These are phyloP conservation scores for Halocaridina rubra DNA, from an alignment of 2,888 invertebrate species.

Conservation along the genomic window DNA sequence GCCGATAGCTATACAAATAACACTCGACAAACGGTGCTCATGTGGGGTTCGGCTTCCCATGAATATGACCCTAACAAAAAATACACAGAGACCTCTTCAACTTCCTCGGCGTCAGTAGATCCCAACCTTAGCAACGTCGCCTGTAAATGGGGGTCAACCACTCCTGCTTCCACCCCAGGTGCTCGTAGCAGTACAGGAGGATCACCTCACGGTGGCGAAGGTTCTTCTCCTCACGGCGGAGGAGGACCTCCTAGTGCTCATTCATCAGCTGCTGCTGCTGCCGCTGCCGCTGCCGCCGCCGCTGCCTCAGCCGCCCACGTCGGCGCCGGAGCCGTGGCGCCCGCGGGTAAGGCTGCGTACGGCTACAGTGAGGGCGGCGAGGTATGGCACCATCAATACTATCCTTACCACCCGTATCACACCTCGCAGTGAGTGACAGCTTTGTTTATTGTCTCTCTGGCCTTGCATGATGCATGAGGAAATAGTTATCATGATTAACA, in stretches of 20 bases:
- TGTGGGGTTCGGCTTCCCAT: constrained; percentile 79
- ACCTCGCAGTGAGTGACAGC: constrained; percentile 74
- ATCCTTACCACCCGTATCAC: constrained; percentile 75
- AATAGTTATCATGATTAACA: not conserved
- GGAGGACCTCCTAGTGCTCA: constrained; percentile 65
- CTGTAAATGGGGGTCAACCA: constrained; percentile 62
- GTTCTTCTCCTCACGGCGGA: constrained; percentile 66
- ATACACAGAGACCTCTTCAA: constrained; percentile 68
- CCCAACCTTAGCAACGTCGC: constrained; percentile 74
- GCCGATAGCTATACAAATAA: constrained; percentile 70
- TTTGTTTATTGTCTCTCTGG: constrained; percentile 66
- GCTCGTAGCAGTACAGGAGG: constrained; percentile 70
- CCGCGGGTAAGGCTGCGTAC: constrained; percentile 63
- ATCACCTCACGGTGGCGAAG: constrained; percentile 72
- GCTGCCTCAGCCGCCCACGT: constrained; percentile 61
- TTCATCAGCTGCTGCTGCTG: constrained; percentile 67
- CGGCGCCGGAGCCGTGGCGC: constrained; percentile 66
- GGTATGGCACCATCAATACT: constrained; percentile 76
- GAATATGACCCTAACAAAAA: constrained; percentile 55
- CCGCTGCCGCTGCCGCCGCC: constrained; percentile 69
- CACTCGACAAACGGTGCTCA: constrained; percentile 87
- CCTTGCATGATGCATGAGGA: constrained; percentile 59
- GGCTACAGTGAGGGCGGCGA: constrained; percentile 73
- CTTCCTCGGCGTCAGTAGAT: constrained; percentile 58
- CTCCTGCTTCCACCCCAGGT: constrained; percentile 61